Evolutionary conservation across 2,113 vertebrate species (phyloP), one percentile per base, ranked within the genome.

Genomic region (Trinectes maculatus): DNA sequence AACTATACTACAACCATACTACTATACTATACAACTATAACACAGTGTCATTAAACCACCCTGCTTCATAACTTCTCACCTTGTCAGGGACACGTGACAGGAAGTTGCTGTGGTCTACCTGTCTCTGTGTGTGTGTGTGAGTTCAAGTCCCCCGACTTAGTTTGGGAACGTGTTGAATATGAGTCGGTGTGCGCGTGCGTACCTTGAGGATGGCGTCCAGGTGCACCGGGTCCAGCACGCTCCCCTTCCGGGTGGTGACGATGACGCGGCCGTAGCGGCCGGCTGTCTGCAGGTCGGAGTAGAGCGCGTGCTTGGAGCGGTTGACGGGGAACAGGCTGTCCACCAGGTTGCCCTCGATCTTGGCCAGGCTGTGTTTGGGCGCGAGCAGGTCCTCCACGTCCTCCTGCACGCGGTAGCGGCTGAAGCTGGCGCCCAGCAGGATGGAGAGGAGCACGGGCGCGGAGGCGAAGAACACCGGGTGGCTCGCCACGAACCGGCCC

Each of bases 261-360:
- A 99, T 96, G 79, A 98, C 95, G 76, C 96, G 92, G 73, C 96
- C 96, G 93, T 97, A 99, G 55, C 95, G 91, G 18, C 96, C 96
- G 8, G 96, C 95, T 6, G 96, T 98, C 87, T 98, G 96, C 85
- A 98, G 94, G 91, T 98, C 96, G 3, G 96, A 98, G 89, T 98
- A 99, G 56, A 99, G 95, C 66, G 96, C 94, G 92, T 98, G 96
- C 74, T 96, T 97, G 88, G 97, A 99, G 75, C 95, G 94, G 93
- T 98, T 98, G 26, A 97, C 94, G 8, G 96, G 96, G 88, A 99
- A 98, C 63, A 99, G 93, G 89, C 96, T 98, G 85, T 97, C 94
- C 89, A 98, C 96, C 75, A 99, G 94, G 92, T 95, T 97, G 66
- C 97, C 95, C 92, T 99, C 97, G 47, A 98, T 98, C 93, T 96